Percentiles rank a stretch among this genome's conserved stretches.
phyloP scores from a whole-genome alignment of 2,113 vertebrate species.

The Geococcyx californianus region DNA sequence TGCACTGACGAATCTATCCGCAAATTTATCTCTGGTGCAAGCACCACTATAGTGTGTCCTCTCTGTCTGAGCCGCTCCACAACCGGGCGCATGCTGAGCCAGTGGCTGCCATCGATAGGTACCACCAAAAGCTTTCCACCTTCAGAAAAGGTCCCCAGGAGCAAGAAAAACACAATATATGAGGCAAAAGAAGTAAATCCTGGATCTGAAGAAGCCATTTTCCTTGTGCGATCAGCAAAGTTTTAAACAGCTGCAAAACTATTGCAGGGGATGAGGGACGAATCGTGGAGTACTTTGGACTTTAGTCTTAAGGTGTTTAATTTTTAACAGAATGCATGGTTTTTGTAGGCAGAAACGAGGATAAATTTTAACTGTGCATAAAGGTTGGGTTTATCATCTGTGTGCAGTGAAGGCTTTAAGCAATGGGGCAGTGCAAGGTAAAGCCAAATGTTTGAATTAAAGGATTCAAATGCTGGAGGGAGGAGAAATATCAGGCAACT shows the following conservation, averaged over 20 bases:
- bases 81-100: conserved; percentile 75
- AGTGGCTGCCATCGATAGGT: conserved; percentile 88
- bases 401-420: background rate
- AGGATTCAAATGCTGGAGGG: background rate
- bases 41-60: conserved; percentile 78
- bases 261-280: rapidly evolving
- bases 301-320: background rate
- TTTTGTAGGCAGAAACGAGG: background rate
- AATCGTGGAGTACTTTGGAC: background rate
- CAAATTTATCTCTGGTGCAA: conserved; percentile 78
- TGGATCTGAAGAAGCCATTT: background rate
- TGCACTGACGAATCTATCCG: conserved; percentile 67
- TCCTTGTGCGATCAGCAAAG: background rate
- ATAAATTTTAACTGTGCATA: conserved; percentile 24
- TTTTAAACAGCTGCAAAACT: background rate
- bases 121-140: conserved; percentile 82
- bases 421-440: background rate
- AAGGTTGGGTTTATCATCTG: background rate
- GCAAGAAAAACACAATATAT: background rate
- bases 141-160: conserved; percentile 6
- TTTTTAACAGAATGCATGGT: background rate
- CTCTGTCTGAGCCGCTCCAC: conserved; percentile 75
- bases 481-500: background rate
- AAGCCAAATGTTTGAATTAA: background rate
- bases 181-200: background rate